These are phyloP conservation scores for Cremastinae sp. DNA, from an alignment of 2,888 invertebrate species.

Conservation along the genomic window DNA sequence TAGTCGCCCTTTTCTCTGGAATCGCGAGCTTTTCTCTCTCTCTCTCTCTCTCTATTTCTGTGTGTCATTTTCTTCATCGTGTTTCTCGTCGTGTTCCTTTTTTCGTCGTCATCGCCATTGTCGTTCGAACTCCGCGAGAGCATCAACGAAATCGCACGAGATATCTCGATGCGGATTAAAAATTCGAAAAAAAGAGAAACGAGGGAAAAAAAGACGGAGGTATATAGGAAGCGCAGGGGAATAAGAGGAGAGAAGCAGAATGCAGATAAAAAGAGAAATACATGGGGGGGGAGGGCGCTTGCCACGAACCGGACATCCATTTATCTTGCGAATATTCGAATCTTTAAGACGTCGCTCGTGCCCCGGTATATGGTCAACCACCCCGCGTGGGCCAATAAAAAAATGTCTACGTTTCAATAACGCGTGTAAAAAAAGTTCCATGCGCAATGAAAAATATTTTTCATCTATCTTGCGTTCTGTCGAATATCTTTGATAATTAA, in stretches of 20 bases:
- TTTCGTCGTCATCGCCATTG: conserved; percentile 25
- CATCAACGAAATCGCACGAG: conserved; percentile 45
- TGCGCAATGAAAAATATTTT: too few relatives aligned
- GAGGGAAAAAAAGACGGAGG: not conserved
- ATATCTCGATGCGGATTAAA: conserved; percentile 35
- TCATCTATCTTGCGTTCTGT: too few relatives aligned
- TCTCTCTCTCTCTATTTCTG: conserved; percentile 49
- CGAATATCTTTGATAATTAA: too few relatives aligned
- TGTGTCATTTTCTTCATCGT: conserved; percentile 37
- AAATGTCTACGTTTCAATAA: conserved; percentile 8
- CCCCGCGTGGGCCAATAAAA: conserved; percentile 43
- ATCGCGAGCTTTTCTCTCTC: conserved; percentile 52
- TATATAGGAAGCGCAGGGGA: conserved; percentile 10
- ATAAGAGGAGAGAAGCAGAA: not conserved
- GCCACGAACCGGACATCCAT: conserved; percentile 54
- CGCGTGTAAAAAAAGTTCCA: not conserved
- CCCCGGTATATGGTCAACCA: conserved; percentile 55
- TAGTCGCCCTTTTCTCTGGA: too few relatives aligned
- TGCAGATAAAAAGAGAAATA: conserved; percentile 18
- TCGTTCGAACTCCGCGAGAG: conserved; percentile 43
- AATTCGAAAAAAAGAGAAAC: conserved; percentile 19
- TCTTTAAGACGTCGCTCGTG: conserved; percentile 41
- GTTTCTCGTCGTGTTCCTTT: conserved; percentile 21
- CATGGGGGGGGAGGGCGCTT: conserved; percentile 20
- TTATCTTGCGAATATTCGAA: conserved; percentile 59